Conservation (phyloP, 2,888 invertebrate genomes). For the Stenurella melanura region DNA sequence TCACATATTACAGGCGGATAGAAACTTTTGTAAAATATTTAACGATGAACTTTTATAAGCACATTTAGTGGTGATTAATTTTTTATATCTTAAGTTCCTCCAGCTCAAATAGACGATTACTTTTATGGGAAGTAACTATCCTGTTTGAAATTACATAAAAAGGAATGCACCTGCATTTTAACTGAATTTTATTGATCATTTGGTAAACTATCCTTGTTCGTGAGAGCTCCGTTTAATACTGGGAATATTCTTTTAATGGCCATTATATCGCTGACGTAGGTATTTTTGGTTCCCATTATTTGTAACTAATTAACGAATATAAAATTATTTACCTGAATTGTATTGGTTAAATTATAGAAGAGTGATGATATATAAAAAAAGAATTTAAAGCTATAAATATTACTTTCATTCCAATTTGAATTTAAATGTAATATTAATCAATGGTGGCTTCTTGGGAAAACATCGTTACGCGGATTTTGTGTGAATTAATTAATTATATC, state of each 20-base stretch:
- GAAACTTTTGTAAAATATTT: background rate
- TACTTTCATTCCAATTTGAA: too few relatives aligned
- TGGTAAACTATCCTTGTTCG: background rate
- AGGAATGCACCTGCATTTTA: background rate
- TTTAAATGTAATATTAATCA: too few relatives aligned
- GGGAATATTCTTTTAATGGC: background rate
- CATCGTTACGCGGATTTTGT: too few relatives aligned
- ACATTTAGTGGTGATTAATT: slow-evolving; percentile 12
- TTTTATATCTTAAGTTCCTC: slow-evolving; percentile 19
- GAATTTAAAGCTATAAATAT: too few relatives aligned
- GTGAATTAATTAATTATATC: too few relatives aligned
- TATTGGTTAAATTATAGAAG: background rate
- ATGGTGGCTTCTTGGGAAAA: too few relatives aligned
- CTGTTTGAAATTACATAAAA: background rate
- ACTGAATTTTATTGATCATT: slow-evolving; percentile 1
- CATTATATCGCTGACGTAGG: background rate
- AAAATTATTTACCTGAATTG: background rate
- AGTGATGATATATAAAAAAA: too few relatives aligned
- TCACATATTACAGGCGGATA: background rate
- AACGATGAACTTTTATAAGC: background rate
- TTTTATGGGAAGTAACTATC: slow-evolving; percentile 13
- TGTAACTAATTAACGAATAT: background rate
- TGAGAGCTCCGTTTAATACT: background rate
- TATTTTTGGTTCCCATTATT: background rate
- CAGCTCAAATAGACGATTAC: slow-evolving; percentile 12